Evolutionary conservation across 2,888 invertebrate genomes (phyloP).

Genomic region (Metacarcinus magister): DNA sequence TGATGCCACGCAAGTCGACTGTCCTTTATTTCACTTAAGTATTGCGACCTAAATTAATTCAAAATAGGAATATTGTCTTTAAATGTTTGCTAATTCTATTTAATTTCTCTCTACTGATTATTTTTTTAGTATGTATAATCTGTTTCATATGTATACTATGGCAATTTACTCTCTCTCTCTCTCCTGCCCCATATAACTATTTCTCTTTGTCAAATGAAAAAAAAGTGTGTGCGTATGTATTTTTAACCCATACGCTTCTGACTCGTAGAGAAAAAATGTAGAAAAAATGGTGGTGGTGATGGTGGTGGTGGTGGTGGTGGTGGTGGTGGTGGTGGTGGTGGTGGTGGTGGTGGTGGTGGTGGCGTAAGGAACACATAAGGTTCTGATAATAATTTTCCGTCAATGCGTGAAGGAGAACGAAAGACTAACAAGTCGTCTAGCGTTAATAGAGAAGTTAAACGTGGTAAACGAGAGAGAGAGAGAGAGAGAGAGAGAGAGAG

Average conservation of each 20-base stretch:
- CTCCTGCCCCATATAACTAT: not conserved
- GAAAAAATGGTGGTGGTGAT: no score
- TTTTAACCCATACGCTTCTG: no score
- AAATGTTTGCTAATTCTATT: no score
- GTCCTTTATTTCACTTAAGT: not conserved
- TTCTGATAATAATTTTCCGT: not conserved
- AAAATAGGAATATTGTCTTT: no score
- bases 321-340: no score
- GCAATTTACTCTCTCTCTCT: not conserved
- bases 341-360: no score
- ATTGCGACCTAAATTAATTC: not conserved
- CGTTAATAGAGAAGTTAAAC: not conserved
- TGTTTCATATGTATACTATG: no score
- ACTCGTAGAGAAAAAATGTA: no score
- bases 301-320: not conserved
- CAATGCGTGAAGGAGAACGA: not conserved
- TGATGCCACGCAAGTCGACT: no score
- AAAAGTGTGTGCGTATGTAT: not conserved
- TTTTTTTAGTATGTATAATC: no score
- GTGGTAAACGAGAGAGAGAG: not conserved
- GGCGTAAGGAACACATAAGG: not conserved
- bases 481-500: not conserved
- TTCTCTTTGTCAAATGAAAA: no score
- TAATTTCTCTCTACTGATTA: not conserved
- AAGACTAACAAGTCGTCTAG: not conserved